These are phyloP conservation scores for Rhabditoides inermis DNA, from an alignment of 2,888 invertebrate species.

Conservation along the genomic window DNA sequence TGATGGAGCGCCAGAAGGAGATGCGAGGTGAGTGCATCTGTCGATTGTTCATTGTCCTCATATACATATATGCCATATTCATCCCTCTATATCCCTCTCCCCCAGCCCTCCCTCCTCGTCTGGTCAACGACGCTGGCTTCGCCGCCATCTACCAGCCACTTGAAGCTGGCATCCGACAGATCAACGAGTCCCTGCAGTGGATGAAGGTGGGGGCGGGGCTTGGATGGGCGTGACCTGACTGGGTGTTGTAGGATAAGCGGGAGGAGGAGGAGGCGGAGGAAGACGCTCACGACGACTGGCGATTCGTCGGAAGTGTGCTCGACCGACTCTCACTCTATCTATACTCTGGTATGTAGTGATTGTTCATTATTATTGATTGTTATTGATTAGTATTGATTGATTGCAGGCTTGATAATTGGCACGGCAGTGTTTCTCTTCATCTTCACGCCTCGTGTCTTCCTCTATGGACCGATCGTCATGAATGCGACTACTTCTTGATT, in stretches of 20 bases:
- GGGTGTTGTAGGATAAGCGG: slow-evolving; percentile 24
- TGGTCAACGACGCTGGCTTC: slow-evolving; percentile 7
- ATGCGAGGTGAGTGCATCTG: no score
- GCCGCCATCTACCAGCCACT: slow-evolving; percentile 10
- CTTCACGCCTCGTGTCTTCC: slow-evolving; percentile 13
- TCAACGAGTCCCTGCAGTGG: slow-evolving; percentile 8
- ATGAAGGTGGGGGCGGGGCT: slow-evolving; percentile 8
- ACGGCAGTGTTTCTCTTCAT: slow-evolving; percentile 13
- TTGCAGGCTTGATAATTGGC: slow-evolving; percentile 4
- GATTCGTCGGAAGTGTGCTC: slow-evolving; percentile 46
- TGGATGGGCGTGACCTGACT: not conserved
- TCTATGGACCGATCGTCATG: not conserved
- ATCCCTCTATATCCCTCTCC: not conserved
- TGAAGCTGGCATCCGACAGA: slow-evolving; percentile 10
- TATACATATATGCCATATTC: not conserved
- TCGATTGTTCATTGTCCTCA: no score
- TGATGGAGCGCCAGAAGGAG: no score
- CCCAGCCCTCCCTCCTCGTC: slow-evolving; percentile 1
- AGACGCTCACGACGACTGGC: slow-evolving; percentile 48
- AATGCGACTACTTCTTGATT: no score
- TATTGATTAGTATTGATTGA: not conserved
- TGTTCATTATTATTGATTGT: not conserved
- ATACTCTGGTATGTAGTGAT: slow-evolving; percentile 18
- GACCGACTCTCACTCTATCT: slow-evolving; percentile 46
- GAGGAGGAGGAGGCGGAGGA: slow-evolving; percentile 47